Conservation (phyloP, 2,797 vertebrate species). For the Muscicapa comitata region DNA sequence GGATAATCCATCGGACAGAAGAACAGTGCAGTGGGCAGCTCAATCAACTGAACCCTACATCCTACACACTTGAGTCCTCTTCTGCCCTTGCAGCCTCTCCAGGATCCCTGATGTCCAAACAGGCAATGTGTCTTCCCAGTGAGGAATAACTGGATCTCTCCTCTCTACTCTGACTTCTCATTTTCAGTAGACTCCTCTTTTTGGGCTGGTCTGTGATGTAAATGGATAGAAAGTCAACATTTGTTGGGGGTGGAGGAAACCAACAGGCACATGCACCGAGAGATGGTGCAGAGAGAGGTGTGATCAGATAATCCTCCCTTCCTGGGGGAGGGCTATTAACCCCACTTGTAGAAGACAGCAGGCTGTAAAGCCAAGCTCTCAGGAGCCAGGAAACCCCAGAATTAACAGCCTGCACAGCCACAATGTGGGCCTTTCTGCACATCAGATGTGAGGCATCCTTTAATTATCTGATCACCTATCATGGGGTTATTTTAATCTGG, state of each 20-base stretch:
- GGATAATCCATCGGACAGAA: neutral
- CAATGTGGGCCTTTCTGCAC: neutral
- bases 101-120: neutral
- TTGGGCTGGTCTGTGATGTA: neutral
- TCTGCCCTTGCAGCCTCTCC: neutral
- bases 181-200: neutral
- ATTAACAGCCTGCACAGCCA: neutral
- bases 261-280: neutral
- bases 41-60: neutral
- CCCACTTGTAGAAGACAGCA: neutral
- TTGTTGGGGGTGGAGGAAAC: neutral
- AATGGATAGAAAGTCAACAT: neutral
- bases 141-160: neutral
- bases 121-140: fast-evolving
- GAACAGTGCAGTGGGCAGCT: neutral
- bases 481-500: neutral
- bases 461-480: conserved; percentile 10
- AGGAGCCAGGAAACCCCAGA: neutral
- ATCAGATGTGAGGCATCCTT: neutral
- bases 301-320: neutral
- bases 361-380: neutral
- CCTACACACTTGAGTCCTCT: neutral
- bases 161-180: neutral
- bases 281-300: neutral
- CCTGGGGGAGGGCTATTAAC: neutral